These are phyloP conservation scores for Noctilio leporinus DNA, from an alignment of 2,113 vertebrate genomes.

Conservation along the genomic window DNA sequence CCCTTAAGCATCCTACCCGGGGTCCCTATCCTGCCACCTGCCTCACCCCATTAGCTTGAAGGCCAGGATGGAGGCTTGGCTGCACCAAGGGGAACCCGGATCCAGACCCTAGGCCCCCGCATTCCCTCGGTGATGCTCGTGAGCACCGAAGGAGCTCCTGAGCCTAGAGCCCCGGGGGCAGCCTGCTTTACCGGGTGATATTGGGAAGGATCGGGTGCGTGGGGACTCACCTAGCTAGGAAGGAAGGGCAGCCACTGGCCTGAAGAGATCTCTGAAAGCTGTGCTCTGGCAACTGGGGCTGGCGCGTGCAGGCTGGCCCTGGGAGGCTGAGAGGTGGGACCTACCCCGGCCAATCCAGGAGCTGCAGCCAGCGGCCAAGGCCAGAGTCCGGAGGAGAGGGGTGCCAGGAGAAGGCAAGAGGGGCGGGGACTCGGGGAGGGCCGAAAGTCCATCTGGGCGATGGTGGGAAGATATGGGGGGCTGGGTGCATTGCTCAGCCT, in stretches of 20 bases:
- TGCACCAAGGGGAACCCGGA: neutral
- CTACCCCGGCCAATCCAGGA: accelerated
- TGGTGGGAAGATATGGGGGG: neutral
- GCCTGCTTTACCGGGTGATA: too few species aligned
- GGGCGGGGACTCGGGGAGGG: neutral
- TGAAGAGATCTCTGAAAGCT: neutral
- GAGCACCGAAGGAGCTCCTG: too few species aligned
- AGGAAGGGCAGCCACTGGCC: neutral
- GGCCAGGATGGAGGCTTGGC: neutral
- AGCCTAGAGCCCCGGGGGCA: neutral
- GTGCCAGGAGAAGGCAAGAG: neutral
- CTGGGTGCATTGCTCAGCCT: accelerated
- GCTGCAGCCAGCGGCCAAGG: neutral
- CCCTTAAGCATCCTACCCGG: accelerated
- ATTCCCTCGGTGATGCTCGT: accelerated
- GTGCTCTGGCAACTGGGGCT: neutral
- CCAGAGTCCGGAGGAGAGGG: neutral
- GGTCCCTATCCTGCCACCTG: too few species aligned
- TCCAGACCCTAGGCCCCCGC: neutral
- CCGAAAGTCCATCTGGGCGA: accelerated
- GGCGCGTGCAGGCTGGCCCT: neutral
- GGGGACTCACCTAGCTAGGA: neutral
- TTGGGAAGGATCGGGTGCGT: accelerated
- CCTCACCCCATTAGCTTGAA: accelerated
- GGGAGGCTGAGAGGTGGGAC: neutral